A percentile compares a stretch with the other conserved stretches of the same genome.
Conservation (phyloP, 2,797 vertebrate species). For the Sebastiscus albofasciatus region DNA sequence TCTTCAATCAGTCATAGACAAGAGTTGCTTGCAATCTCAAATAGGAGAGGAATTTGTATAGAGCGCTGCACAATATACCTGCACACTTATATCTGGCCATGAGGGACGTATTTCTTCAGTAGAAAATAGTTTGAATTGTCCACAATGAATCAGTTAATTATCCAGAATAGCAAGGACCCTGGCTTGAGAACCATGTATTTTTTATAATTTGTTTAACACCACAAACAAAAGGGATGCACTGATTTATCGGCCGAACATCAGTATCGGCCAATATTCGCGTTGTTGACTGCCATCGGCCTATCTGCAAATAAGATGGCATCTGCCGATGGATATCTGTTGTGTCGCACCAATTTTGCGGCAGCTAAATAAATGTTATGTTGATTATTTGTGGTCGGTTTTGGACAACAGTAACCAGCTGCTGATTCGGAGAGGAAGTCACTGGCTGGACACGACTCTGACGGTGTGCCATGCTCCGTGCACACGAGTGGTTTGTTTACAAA, state of each 20-base stretch:
- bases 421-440: no score
- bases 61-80: neutral
- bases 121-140: neutral
- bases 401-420: no score
- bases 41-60: neutral
- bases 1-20: neutral
- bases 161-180: neutral
- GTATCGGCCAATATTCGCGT: no score
- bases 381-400: no score
- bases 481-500: no score
- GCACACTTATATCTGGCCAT: neutral
- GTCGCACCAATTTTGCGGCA: no score
- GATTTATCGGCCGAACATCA: no score
- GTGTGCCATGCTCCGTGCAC: no score
- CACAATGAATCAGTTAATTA: neutral
- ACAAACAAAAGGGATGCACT: neutral
- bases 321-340: no score
- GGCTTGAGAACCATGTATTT: neutral
- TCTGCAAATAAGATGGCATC: no score
- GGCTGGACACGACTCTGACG: no score
- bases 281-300: fast-evolving
- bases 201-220: neutral
- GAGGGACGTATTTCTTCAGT: neutral
- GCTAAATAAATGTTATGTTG: no score
- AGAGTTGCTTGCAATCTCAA: neutral